Base-by-base conservation (phyloP, 2,888 invertebrate species). In the Yponomeuta malinellus region DNA sequence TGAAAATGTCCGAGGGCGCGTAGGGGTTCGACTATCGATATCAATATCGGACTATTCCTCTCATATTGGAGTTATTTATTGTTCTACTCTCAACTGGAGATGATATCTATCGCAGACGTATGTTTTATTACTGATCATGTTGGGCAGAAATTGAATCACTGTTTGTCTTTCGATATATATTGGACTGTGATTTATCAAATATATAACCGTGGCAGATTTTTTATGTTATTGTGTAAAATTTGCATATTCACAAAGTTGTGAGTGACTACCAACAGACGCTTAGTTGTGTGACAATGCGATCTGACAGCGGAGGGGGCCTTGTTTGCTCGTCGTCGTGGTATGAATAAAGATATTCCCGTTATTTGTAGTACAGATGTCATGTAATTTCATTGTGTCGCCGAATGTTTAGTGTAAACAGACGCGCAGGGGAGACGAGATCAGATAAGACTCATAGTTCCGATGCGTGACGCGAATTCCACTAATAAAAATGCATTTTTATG, bases 351-450 rank as follows among this genome's bases (percentile, higher is more conserved):
- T 92, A 91, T 90, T 86, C 89, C 85, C 88, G 89, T 90, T 91
- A 92, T 92, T 91, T 91, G 92, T 89, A 87, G 81, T 92, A 90
- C 92, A 92, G 92, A 92, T 92, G 92, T 92, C 91, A 91, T 91
- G 91, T 92, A 90, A 91, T 91, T 87, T 91, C 87, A 92, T 91
- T 92, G 90, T 92, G 88, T 84, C 87, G 83, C 83, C 85, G 89
- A 90, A 92, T 90, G 90, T 91, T 91, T 91, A 87, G 89, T 88
- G 87, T 88, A 91, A 91, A 92, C 89, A 92, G 52, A 59, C 52
- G 52, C 83, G 81, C 85, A 84, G 91, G 90, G 90, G 89, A 84
- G 84, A 84, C 80, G 81, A 79, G 79, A 82, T 79, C 78, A 87
- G 90, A 91, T 91, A 91, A 88, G 82, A 91, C 90, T 69, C 69